phyloP scores from a whole-genome alignment of 2,888 invertebrate species.

The Cabera pusaria region DNA sequence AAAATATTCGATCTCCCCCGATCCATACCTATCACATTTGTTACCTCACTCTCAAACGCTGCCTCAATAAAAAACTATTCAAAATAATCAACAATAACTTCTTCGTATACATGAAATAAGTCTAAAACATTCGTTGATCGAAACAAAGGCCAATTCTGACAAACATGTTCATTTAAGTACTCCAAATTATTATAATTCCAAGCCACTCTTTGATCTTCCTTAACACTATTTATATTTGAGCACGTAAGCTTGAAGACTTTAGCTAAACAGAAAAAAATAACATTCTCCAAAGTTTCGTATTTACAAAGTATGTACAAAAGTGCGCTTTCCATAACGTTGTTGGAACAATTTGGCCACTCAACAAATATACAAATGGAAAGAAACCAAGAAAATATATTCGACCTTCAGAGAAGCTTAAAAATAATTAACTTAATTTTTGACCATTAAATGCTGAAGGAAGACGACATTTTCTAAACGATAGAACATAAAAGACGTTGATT shows the following conservation, averaged over 20 bases:
- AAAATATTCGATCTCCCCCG: constrained; percentile 62
- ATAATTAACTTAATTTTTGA: constrained; percentile 45
- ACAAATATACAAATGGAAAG: constrained; percentile 50
- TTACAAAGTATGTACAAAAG: constrained; percentile 80
- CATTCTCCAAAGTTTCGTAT: constrained; percentile 67
- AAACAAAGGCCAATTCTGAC: constrained; percentile 42
- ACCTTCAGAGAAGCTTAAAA: constrained; percentile 43
- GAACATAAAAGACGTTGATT: constrained; percentile 36
- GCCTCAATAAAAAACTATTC: constrained; percentile 48
- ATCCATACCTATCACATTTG: constrained; percentile 71
- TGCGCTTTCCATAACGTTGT: constrained; percentile 47
- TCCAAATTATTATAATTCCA: constrained; percentile 29
- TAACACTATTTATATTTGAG: constrained; percentile 68
- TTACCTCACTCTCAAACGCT: constrained; percentile 51
- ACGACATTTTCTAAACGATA: constrained; percentile 59
- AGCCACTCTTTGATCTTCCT: constrained; percentile 24
- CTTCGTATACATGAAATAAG: constrained; percentile 77
- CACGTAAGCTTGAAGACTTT: constrained; percentile 72
- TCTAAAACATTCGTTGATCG: constrained; percentile 49
- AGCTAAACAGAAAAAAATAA: constrained; percentile 60
- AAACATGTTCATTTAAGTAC: constrained; percentile 16
- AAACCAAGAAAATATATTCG: constrained; percentile 57
- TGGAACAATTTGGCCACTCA: constrained; percentile 71
- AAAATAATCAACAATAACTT: constrained; percentile 49
- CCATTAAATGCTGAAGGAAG: constrained; percentile 52